Evolutionary conservation across 2,113 vertebrate species (phyloP).

Genomic region (Muntiacus reevesi): DNA sequence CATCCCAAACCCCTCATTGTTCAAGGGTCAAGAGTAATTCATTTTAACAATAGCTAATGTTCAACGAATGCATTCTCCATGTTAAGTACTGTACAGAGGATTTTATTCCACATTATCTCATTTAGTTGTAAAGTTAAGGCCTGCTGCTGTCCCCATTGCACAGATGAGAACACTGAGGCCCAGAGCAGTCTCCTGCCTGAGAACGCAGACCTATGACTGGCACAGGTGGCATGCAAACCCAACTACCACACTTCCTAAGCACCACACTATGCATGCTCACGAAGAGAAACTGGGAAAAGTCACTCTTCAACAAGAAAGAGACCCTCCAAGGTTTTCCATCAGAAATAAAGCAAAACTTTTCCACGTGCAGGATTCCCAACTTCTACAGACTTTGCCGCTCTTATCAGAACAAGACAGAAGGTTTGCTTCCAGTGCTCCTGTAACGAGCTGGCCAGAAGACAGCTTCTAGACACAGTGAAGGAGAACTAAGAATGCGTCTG

Average conservation of each 20-base stretch:
- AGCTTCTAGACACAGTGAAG: fast-evolving
- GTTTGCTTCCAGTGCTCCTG: background rate
- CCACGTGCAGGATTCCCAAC: background rate
- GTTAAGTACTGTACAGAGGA: background rate
- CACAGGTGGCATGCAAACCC: background rate
- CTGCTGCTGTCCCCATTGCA: background rate
- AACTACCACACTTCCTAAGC: background rate
- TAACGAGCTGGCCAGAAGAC: background rate
- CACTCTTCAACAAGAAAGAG: background rate
- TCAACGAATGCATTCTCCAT: background rate
- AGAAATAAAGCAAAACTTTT: background rate
- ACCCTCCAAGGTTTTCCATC: background rate
- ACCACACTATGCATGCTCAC: fast-evolving
- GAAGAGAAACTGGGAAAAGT: background rate
- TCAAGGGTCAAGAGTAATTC: background rate
- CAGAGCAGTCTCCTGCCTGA: background rate
- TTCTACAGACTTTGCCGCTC: background rate
- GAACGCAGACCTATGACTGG: fast-evolving
- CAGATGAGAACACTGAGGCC: background rate
- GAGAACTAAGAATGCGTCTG: fast-evolving
- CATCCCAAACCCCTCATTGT: background rate
- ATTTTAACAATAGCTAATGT: background rate
- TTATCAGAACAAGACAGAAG: background rate
- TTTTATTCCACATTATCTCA: background rate
- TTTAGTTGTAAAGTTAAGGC: background rate